Conservation (phyloP, 2,113 vertebrate genomes). For the Gnathonemus longibarbis region DNA sequence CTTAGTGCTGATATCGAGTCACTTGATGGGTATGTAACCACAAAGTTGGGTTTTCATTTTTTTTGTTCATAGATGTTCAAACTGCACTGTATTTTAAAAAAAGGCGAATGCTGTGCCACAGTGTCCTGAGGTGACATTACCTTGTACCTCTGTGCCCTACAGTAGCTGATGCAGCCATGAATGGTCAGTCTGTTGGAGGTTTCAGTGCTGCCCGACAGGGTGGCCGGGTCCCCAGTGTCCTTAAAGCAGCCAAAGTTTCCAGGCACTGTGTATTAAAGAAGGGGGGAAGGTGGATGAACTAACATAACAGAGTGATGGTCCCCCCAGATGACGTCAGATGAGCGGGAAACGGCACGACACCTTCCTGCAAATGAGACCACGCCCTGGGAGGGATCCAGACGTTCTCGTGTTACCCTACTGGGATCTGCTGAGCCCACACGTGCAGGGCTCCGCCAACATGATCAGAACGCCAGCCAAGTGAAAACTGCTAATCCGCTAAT, state of each 20-base stretch:
- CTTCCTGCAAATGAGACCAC: too few relatives aligned
- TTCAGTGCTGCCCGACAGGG: conserved; percentile 79
- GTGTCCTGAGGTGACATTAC: conserved; percentile 49
- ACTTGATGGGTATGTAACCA: background rate
- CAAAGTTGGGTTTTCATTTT: background rate
- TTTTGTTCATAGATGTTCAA: background rate
- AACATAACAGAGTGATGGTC: conserved; percentile 2
- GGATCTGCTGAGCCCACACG: background rate
- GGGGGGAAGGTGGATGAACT: conserved; percentile 25
- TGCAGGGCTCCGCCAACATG: background rate
- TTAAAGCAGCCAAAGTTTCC: conserved; percentile 91
- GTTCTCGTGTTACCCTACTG: too few relatives aligned
- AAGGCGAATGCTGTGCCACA: background rate
- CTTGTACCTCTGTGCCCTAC: conserved; percentile 83
- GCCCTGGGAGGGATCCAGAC: background rate
- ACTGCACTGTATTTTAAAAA: background rate
- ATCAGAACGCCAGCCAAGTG: background rate
- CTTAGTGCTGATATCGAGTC: background rate
- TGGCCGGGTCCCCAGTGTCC: conserved; percentile 84
- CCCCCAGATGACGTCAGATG: background rate
- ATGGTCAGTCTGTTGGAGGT: conserved; percentile 92
- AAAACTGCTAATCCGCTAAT: background rate
- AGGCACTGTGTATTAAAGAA: conserved; percentile 65
- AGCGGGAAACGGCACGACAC: background rate
- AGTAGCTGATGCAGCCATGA: conserved; percentile 88